phyloP scores from a whole-genome alignment of 2,888 invertebrate species.

The Apoderus coryli region DNA sequence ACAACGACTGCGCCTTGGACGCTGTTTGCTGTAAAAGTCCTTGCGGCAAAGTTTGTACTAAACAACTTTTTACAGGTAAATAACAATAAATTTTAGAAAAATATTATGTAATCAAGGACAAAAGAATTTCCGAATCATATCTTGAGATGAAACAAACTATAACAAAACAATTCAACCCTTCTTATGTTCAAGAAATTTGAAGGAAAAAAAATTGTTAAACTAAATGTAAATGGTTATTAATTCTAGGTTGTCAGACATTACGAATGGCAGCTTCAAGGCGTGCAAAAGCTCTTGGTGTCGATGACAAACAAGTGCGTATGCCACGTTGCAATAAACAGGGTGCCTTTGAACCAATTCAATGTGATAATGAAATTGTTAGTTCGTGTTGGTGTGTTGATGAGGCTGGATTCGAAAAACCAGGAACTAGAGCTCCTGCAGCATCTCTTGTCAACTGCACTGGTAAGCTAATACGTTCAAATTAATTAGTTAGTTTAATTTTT shows the following conservation, averaged over 20 bases:
- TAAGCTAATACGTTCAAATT: too few relatives aligned
- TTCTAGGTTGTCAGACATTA: constrained; percentile 50
- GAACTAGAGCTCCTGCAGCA: constrained; percentile 53
- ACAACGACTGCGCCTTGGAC: constrained; percentile 44
- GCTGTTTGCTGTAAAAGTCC: constrained; percentile 54
- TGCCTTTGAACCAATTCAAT: constrained; percentile 68
- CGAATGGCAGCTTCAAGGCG: constrained; percentile 46
- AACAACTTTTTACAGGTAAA: constrained; percentile 47
- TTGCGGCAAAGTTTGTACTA: constrained; percentile 46
- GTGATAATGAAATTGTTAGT: constrained; percentile 54
- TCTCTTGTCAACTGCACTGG: constrained; percentile 54
- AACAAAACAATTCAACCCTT: too few relatives aligned
- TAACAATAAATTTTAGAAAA: too few relatives aligned
- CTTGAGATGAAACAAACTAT: too few relatives aligned
- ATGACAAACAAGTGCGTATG: constrained; percentile 37
- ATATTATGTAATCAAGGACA: too few relatives aligned
- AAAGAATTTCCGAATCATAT: too few relatives aligned
- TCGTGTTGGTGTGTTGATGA: constrained; percentile 77
- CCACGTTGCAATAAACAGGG: constrained; percentile 58
- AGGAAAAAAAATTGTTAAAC: too few relatives aligned
- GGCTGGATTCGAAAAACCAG: constrained; percentile 62
- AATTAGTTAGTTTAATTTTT: too few relatives aligned
- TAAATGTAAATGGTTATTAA: constrained; percentile 3
- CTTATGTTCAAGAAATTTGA: too few relatives aligned
- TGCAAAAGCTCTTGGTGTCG: constrained; percentile 41